Base-by-base conservation (phyloP, 2,888 invertebrate species). In the Eupithecia insigniata region DNA sequence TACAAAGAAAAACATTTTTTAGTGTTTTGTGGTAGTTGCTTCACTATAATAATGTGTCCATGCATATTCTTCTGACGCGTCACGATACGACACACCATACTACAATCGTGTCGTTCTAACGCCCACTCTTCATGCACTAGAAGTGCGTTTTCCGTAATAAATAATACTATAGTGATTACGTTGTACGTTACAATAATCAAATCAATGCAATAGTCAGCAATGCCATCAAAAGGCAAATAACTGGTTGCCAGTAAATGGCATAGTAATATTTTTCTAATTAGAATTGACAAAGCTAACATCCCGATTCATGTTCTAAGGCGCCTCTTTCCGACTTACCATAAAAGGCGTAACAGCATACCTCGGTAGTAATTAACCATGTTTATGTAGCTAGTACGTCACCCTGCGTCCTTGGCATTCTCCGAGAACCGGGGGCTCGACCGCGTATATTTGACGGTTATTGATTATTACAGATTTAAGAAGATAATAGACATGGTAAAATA, bases 351-450 rank as follows among this genome's bases (percentile, higher is more conserved):
- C 65, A 32, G 65, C 73, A 73, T 73, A 69, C 58, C 68, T n/a
- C 51, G 66, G 28, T 71, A 66, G 68, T 71, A 55, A 74, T 71
- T 71, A 74, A 65, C 66, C 62, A 55, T 71, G 62, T 74, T 74
- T 74, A 71, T 71, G 43, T 68, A 32, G 64, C 30, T 22, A 36
- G 74, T 61, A 46, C 72, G 70, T 66, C 70, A 73, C 67, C 4
- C 79, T 39, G 46, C n/a, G 84, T 81, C 85, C 85, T 86, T 86
- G 85, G 80, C 85, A 86, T 85, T 86, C 84, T 81, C 58, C 74
- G 73, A 74, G 67, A 46, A 64, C 76, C 74, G 81, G 81, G 79
- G 83, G 83, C 85, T 82, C 81, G 84, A 36, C 83, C 72, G 71
- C 61, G 61, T 73, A 70, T 75, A 76, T 77, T 77, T 75, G 72